Conservation (phyloP, 2,797 vertebrate species). For the Ataeniobius toweri region DNA sequence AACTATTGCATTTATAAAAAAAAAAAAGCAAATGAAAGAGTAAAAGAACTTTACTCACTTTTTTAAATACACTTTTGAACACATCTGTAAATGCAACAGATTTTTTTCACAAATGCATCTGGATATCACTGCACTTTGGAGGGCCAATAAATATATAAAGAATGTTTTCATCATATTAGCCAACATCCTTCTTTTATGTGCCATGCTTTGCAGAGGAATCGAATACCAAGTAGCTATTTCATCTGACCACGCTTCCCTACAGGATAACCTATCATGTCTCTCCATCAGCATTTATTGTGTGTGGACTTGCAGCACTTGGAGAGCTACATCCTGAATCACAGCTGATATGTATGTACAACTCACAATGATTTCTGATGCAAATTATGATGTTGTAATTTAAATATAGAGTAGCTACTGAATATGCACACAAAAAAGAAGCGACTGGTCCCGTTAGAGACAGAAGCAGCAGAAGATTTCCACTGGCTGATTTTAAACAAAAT, state of each 20-base stretch:
- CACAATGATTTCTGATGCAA: slow-evolving; percentile 52
- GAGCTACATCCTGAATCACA: slow-evolving; percentile 42
- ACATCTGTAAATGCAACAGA: neutral
- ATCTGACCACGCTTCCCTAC: slow-evolving; percentile 61
- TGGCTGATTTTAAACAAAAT: slow-evolving; percentile 28
- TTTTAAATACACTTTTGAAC: neutral
- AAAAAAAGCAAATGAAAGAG: neutral
- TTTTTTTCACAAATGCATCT: slow-evolving; percentile 29
- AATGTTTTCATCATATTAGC: slow-evolving; percentile 65
- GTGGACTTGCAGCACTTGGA: slow-evolving; percentile 47
- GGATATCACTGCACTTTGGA: slow-evolving; percentile 50
- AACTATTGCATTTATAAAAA: neutral
- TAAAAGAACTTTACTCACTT: neutral
- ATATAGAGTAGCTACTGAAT: slow-evolving; percentile 35
- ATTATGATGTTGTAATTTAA: slow-evolving; percentile 49
- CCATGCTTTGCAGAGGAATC: slow-evolving; percentile 56
- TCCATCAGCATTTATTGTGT: slow-evolving; percentile 70
- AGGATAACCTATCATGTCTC: slow-evolving; percentile 65
- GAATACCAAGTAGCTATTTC: slow-evolving; percentile 72
- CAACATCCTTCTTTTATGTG: slow-evolving; percentile 57
- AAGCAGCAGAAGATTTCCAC: slow-evolving; percentile 16
- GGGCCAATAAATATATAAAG: slow-evolving; percentile 51
- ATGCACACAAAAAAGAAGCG: slow-evolving; percentile 10
- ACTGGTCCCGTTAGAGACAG: slow-evolving; percentile 12
- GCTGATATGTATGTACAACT: slow-evolving; percentile 20